Evolutionary conservation across 2,888 invertebrate species (phyloP).

Genomic region (Adelognathus sp.): DNA sequence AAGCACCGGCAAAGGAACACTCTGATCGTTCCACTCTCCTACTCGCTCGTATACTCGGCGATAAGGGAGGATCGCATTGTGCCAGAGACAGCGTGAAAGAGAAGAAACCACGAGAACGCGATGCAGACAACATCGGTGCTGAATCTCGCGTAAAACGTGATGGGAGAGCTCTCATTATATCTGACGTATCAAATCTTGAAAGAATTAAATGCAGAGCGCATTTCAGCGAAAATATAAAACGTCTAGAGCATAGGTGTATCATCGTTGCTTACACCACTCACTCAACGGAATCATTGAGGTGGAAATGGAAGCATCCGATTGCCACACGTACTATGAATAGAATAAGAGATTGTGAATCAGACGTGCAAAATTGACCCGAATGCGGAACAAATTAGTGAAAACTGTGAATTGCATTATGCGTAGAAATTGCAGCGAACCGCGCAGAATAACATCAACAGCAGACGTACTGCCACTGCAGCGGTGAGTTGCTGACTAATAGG

Average conservation of each 20-base stretch:
- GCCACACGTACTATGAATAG: too few relatives aligned
- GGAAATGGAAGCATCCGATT: not conserved
- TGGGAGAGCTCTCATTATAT: constrained; percentile 2
- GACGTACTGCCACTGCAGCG: not conserved
- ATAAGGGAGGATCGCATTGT: constrained; percentile 43
- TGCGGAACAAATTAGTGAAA: constrained; percentile 7
- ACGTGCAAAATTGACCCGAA: not conserved
- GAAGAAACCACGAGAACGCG: constrained; percentile 15
- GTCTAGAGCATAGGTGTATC: not conserved
- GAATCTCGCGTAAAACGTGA: constrained; percentile 27
- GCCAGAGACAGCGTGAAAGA: constrained; percentile 45
- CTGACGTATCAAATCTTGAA: constrained; percentile 17
- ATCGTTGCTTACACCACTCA: not conserved
- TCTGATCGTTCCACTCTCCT: constrained; percentile 56
- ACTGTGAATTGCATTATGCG: constrained; percentile 3
- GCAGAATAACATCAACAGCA: not conserved
- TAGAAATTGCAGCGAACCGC: not conserved
- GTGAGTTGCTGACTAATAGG: not conserved
- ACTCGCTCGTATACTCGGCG: not conserved
- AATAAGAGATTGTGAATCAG: not conserved
- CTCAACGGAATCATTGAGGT: not conserved
- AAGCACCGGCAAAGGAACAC: constrained; percentile 19
- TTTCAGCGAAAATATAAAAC: not conserved
- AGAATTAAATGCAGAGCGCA: not conserved
- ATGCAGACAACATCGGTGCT: constrained; percentile 8